phyloP scores from a whole-genome alignment of 2,888 invertebrate species.

The Drosophila formosana region DNA sequence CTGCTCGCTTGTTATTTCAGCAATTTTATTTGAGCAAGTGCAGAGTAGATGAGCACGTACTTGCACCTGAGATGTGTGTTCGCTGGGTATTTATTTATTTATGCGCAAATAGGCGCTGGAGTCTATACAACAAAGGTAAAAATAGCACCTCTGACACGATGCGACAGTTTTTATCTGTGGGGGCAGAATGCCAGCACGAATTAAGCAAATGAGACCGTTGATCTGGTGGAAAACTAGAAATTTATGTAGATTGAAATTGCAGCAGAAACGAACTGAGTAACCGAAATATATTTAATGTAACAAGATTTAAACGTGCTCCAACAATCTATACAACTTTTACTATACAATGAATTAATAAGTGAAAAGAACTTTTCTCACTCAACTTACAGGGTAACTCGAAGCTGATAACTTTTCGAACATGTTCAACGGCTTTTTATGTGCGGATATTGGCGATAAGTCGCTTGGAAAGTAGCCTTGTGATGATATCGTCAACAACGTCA shows the following conservation, averaged over 20 bases:
- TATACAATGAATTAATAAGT: too few relatives aligned
- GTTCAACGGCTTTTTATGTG: background rate
- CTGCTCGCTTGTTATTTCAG: background rate
- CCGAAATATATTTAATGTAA: too few relatives aligned
- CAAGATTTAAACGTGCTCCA: too few relatives aligned
- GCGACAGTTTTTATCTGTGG: background rate
- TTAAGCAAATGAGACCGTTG: background rate
- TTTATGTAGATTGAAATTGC: background rate
- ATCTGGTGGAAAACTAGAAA: background rate
- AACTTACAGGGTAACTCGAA: background rate
- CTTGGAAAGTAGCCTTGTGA: conserved; percentile 29
- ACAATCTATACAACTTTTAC: too few relatives aligned
- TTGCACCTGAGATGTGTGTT: background rate
- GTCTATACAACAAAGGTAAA: background rate
- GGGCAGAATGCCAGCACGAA: background rate
- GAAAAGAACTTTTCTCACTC: too few relatives aligned
- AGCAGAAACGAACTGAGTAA: too few relatives aligned
- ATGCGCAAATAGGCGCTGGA: background rate
- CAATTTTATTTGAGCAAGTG: background rate
- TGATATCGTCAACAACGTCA: background rate
- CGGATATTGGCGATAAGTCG: conserved; percentile 52
- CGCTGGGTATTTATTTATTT: conserved; percentile 1
- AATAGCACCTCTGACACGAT: background rate
- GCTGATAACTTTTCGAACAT: background rate
- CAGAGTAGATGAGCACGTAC: background rate